These are phyloP conservation scores for Macrophya alboannulata DNA, from an alignment of 2,888 invertebrate genomes.

Conservation along the genomic window DNA sequence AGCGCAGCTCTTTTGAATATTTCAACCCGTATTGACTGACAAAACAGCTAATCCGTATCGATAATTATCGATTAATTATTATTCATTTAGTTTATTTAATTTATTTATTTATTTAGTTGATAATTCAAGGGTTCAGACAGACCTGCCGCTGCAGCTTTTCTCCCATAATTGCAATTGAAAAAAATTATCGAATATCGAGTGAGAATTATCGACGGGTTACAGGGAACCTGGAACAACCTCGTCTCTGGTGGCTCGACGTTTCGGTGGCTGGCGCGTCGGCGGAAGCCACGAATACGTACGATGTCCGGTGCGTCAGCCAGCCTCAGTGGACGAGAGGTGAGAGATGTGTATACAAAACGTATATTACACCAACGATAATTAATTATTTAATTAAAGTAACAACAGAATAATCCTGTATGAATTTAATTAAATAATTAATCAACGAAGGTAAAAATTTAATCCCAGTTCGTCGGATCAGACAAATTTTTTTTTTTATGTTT, in stretches of 20 bases:
- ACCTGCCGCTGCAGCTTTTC: not conserved
- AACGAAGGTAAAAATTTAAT: not conserved
- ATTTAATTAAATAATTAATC: slow-evolving; percentile 14
- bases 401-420: not conserved
- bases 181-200: not conserved
- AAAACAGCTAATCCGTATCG: not conserved
- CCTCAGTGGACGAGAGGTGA: slow-evolving; percentile 78
- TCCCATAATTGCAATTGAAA: not conserved
- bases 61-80: not conserved
- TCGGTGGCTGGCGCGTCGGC: slow-evolving; percentile 73
- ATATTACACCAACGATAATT: not conserved
- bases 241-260: slow-evolving; percentile 72
- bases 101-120: not conserved
- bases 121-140: not conserved
- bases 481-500: not conserved
- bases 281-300: slow-evolving; percentile 76
- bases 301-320: slow-evolving; percentile 76
- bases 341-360: not conserved
- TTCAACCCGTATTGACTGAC: not conserved
- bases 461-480: not conserved
- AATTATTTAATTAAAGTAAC: not conserved
- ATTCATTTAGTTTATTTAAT: not conserved
- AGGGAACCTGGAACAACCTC: slow-evolving; percentile 69
- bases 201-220: slow-evolving; percentile 56
- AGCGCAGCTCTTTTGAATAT: not conserved